Base-by-base conservation (phyloP, 2,888 invertebrate genomes). In the Podotricha telesiphe region DNA sequence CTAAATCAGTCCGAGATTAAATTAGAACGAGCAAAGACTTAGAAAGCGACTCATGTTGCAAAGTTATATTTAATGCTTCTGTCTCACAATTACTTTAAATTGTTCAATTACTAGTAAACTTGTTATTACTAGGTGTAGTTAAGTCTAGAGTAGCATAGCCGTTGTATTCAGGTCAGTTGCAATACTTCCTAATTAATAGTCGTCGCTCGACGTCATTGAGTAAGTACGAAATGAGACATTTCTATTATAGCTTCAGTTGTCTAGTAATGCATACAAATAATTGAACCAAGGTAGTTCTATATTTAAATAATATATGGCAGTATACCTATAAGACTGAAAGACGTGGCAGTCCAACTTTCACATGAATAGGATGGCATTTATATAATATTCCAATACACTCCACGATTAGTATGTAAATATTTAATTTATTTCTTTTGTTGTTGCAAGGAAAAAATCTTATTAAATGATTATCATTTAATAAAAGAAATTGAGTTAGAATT, bases 111-210 rank as follows among this genome's bases (percentile, higher is more conserved):
- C 62, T 19, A 47, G 50, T 58, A 50, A 59, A 70, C 67, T 45
- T 34, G 62, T 69, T 45, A 62, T 69, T 56, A 65, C 64, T 70
- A 65, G 55, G 42, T 61, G 34, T 65, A 65, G 65, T 53, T 68
- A 56, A 59, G 50, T 63, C 51, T 66, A 56, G 56, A 59, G 58
- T 63, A 34, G 50, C 62, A 47, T 63, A 19, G 47, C 65, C 45
- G 58, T 59, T 47, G 59, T 67, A 74, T 75, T 68, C 74, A 73
- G 76, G 75, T 74, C 76, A 75, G 74, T 75, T 75, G 76, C 76
- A 74, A 74, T 73, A 71, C 68, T 77, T 79, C 73, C 78, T 84
- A 85, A 85, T 86, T 84, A 83, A 77, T 75, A 77, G 77, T 79
- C 79, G 77, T 79, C 79, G 81, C 72, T 75, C 76, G 76, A 77